A percentile compares a stretch with the other conserved stretches of the same genome.
Conservation (phyloP, 2,113 vertebrate species). For the Jacana jacana region DNA sequence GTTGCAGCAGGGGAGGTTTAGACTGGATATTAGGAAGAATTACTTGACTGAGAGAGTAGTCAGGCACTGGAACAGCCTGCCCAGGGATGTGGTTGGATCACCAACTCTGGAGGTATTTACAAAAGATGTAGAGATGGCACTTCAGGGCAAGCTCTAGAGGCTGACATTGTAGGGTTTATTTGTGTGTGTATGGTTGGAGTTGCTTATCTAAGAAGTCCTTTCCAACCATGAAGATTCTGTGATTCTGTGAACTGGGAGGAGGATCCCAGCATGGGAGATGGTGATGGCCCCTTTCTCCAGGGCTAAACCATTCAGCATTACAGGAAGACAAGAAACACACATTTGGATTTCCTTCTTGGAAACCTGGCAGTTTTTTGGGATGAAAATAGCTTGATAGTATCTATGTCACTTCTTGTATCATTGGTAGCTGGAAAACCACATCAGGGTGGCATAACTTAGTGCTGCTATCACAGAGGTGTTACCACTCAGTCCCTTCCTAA, state of each 20-base stretch:
- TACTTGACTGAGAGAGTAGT: no score
- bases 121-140: no score
- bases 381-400: background rate
- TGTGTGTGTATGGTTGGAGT: no score
- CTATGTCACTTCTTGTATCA: background rate
- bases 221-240: no score
- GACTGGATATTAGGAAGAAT: no score
- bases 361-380: background rate
- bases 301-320: fast-evolving
- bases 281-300: background rate
- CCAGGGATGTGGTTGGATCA: no score
- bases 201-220: no score
- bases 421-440: background rate
- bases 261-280: background rate
- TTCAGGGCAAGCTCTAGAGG: no score
- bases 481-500: background rate
- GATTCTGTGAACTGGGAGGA: background rate
- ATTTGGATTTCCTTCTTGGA: background rate
- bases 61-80: no score
- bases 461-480: background rate
- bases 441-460: background rate
- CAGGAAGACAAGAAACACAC: background rate
- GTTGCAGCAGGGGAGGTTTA: no score
- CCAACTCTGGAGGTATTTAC: no score
- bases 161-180: no score